Percentiles rank a stretch among this genome's conserved stretches.
Evolutionary conservation across 2,888 invertebrate species (phyloP).

Genomic region (Mamestra brassicae): DNA sequence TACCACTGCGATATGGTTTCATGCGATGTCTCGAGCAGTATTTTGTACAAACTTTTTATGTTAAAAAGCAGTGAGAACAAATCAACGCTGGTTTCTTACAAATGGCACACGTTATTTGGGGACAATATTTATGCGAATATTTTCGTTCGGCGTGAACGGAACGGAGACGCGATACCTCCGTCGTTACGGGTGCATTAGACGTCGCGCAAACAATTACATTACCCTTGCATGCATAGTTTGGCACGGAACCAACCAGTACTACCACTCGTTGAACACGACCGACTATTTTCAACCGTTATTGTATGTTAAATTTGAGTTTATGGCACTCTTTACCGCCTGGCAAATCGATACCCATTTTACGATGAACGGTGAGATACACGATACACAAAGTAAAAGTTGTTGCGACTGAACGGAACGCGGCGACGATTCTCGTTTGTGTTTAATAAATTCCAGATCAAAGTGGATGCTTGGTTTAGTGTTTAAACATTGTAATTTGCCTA

Average conservation of each 20-base stretch:
- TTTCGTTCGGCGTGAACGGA: conserved; percentile 63
- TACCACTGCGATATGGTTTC: conserved; percentile 58
- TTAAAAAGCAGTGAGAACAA: neutral
- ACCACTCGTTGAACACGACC: conserved; percentile 80
- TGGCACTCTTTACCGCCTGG: conserved; percentile 75
- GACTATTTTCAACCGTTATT: conserved; percentile 84
- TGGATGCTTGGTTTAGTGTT: conserved; percentile 28
- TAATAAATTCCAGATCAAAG: conserved; percentile 44
- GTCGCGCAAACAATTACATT: conserved; percentile 84
- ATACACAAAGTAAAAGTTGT: conserved; percentile 65
- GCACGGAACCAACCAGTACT: conserved; percentile 84
- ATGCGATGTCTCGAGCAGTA: conserved; percentile 7
- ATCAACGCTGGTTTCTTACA: conserved; percentile 1
- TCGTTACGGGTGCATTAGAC: conserved; percentile 82
- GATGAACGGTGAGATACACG: conserved; percentile 59
- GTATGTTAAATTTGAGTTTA: conserved; percentile 81
- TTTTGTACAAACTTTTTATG: neutral
- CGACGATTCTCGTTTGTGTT: conserved; percentile 44
- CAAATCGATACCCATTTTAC: conserved; percentile 72
- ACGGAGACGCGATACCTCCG: conserved; percentile 70
- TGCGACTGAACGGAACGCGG: conserved; percentile 31
- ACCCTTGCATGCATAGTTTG: conserved; percentile 84
- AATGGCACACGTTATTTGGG: conserved; percentile 51
- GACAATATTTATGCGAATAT: conserved; percentile 65
- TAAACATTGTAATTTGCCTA: conserved; percentile 44